Conservation (phyloP, 2,113 vertebrate species). For the Cromileptes altivelis region DNA sequence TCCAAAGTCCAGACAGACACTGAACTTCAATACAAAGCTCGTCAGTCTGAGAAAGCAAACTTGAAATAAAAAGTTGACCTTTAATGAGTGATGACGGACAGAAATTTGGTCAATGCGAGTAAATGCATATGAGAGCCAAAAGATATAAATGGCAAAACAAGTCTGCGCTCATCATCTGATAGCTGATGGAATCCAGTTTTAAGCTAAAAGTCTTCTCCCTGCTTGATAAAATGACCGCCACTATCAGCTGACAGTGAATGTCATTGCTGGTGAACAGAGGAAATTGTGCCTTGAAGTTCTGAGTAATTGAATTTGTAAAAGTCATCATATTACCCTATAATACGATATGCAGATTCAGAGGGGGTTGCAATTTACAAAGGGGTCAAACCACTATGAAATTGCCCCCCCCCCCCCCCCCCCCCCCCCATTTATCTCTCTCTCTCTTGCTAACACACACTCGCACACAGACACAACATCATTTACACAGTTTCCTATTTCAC, state of each 20-base stretch:
- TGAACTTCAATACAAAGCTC: neutral
- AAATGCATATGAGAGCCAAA: conserved; percentile 12
- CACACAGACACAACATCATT: conserved; percentile 36
- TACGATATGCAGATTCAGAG: conserved; percentile 66
- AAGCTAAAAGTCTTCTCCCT: conserved; percentile 14
- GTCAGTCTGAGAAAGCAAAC: neutral
- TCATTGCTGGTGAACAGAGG: conserved; percentile 59
- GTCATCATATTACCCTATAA: conserved; percentile 71
- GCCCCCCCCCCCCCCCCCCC: neutral
- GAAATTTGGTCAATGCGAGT: neutral
- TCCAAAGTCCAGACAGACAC: neutral
- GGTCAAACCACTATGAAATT: conserved; percentile 55
- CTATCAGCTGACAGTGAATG: conserved; percentile 65
- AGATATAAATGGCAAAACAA: conserved; percentile 33
- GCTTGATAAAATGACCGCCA: conserved; percentile 24
- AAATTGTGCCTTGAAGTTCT: conserved; percentile 69
- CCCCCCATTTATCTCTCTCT: neutral
- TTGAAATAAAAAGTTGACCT: conserved; percentile 35
- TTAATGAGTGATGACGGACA: neutral
- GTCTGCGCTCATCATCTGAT: conserved; percentile 21
- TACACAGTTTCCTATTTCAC: conserved; percentile 60
- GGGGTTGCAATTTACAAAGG: conserved; percentile 61
- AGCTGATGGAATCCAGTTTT: conserved; percentile 30
- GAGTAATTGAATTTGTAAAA: conserved; percentile 77
- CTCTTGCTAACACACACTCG: conserved; percentile 4